Evolutionary conservation across 1,140 invertebrate species (phyloP).

Genomic region (Pantala flavescens): DNA sequence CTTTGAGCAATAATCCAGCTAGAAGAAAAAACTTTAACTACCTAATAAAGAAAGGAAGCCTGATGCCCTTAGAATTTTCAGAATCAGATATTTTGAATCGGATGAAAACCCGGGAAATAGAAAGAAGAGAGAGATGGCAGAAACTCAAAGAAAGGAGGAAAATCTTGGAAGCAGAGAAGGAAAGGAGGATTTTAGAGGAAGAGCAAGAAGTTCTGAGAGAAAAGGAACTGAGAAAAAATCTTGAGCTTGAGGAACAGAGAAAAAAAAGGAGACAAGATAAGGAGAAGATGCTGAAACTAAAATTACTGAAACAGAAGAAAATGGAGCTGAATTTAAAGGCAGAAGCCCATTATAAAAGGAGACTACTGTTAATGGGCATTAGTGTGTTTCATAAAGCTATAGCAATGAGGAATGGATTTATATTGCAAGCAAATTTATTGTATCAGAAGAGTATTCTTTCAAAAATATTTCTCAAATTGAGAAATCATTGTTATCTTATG

Average conservation of each 20-base stretch:
- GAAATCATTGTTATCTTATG: not conserved
- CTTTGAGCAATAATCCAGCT: not conserved
- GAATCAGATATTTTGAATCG: not conserved
- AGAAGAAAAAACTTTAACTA: not conserved
- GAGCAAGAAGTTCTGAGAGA: not conserved
- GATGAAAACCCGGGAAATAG: not conserved
- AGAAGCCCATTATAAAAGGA: not conserved
- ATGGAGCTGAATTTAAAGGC: not conserved
- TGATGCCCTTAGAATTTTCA: not conserved
- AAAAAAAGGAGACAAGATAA: not conserved
- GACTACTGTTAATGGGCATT: not conserved
- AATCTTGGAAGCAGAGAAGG: not conserved
- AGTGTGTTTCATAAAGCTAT: not conserved
- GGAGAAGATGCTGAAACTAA: not conserved
- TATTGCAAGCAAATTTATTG: not conserved
- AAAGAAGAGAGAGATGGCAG: not conserved
- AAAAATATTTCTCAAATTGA: not conserved
- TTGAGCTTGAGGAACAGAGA: not conserved
- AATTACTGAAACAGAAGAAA: not conserved
- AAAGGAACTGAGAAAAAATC: not conserved
- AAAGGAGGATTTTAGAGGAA: not conserved
- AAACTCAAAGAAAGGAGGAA: not conserved
- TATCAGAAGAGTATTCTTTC: not conserved
- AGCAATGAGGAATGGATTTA: not conserved
- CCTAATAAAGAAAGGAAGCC: not conserved